Percentiles rank a stretch among this genome's conserved stretches.
These are phyloP conservation scores for Hippocampus barbouri DNA, from an alignment of 2,113 vertebrate species.

Conservation along the genomic window DNA sequence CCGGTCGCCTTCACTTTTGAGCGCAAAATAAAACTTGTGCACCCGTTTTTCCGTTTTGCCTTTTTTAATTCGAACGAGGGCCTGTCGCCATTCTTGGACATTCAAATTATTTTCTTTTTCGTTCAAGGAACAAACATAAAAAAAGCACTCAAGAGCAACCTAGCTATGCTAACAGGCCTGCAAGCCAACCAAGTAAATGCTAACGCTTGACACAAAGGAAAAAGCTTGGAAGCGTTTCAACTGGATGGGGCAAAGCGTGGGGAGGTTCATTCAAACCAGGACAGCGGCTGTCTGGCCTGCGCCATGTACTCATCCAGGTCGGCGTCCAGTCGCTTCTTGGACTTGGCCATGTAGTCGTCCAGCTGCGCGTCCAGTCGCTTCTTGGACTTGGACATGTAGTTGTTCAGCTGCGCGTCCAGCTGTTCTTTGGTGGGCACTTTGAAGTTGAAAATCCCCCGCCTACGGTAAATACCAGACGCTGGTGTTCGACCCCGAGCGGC, in stretches of 20 bases:
- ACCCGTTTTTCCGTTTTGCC: background rate
- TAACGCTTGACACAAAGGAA: background rate
- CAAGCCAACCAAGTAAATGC: background rate
- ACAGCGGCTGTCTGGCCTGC: slow-evolving; percentile 26
- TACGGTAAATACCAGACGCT: background rate
- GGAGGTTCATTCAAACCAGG: background rate
- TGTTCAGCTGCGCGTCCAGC: slow-evolving; percentile 86
- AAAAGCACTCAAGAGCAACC: too few relatives aligned
- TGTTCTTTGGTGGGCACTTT: slow-evolving; percentile 73
- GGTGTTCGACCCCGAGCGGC: background rate
- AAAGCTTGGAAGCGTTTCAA: background rate
- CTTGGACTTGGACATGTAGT: slow-evolving; percentile 88
- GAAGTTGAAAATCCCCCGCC: slow-evolving; percentile 24
- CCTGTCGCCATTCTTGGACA: too few relatives aligned
- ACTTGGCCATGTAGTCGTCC: slow-evolving; percentile 91
- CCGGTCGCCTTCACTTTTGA: background rate
- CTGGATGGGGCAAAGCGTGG: too few relatives aligned
- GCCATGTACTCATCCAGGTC: slow-evolving; percentile 92
- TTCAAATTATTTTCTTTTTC: too few relatives aligned
- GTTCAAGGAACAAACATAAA: too few relatives aligned
- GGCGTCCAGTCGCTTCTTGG: slow-evolving; percentile 82
- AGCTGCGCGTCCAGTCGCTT: slow-evolving; percentile 83
- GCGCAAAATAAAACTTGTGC: background rate
- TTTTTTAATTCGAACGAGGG: background rate
- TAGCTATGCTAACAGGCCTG: background rate